Base-by-base conservation (phyloP, 30 jellyfish, hydroid and myxozoan species). In the Turritopsis dohrnii region DNA sequence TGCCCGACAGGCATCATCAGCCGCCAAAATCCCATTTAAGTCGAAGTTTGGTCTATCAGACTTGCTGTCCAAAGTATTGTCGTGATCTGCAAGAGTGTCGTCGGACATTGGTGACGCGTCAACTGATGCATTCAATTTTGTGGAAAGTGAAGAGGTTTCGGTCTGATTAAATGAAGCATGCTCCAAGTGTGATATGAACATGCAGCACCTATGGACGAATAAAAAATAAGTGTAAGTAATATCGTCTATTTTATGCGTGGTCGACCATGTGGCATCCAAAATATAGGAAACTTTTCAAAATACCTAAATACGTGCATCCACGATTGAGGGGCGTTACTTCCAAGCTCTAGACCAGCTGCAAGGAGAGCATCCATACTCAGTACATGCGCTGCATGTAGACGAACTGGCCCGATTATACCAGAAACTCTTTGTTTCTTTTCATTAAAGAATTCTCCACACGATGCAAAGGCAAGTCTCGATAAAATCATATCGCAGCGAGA, bases 1-100 rank as follows among this genome's bases (percentile, higher is more conserved):
- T 1, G 99, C 99, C 28, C 99, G 85, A n/a, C 97, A 85, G 1
- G 99, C 99, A 66, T 94, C 99, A 30, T 88, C 99, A 0, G 99
- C 95, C 24, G 88, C 74, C 26, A 94, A 83, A 20, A 94, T 91
- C 16, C 96, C 99, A 76, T 94, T 94, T 60, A 89, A 80, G 5
- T 90, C 88, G 22, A 89, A 80, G 16, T 89, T 31, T 26, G 86
- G 84, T 29, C 82, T 92, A 18, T 92, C 79, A 1, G 88, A 53
- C 27, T 84, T 90, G 29, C 54, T 79, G 54, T 80, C 87, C 7
- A 60, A 0, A 17, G 87, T n/a, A 27, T 28, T 80, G 79, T 80
- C 82, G 16, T 25, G 22, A 69, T 87, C 90, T 81, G 75, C 94
- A n/a, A 82, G 92, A 8, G 90, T 84, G 53, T 82, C 74, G 80